Base-by-base conservation (phyloP, 2,797 vertebrate species). In the Moxostoma hubbsi region DNA sequence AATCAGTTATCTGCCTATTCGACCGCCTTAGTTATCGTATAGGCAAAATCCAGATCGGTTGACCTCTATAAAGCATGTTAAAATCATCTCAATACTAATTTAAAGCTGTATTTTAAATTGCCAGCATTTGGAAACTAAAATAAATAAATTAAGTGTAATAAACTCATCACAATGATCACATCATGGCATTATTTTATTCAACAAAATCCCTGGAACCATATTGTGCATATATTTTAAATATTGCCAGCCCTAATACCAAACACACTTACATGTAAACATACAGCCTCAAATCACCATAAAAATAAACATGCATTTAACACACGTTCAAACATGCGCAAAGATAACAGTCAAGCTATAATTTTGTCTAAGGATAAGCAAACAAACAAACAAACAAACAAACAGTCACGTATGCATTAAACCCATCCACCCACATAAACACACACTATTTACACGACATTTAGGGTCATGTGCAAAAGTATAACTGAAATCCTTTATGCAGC, bases 381-480 rank as follows among this genome's bases (percentile, higher is more conserved):
- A 36, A 18, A 55, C 53, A 76, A 9, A 55, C 54, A 47, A 45
- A 9, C 73, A 69, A 9, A 13, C 70, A 80, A 58, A 68, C 78
- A 81, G 53, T 54, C 7, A 15, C n/a, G 67, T 68, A 64, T 10
- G 66, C 67, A 62, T 45, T 11, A 18, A 49, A 12, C 43, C 15
- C 66, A 63, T 9, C 71, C 72, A 46, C 62, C 46, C 62, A 83
- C 59, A 59, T 49, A 74, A 43, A 65, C 70, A 63, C 50, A 63
- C 63, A 77, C 16, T 36, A 11, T 45, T 76, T 61, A 7, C 58
- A 51, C 51, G 13, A 58, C 45, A 47, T 49, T 80, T 63, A 59
- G 75, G 67, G 84, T 81, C 82, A 81, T 71, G 84, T 59, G 77
- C 73, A 73, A 2, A 4, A 43, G 47, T 77, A 76, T 73, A 62